Evolutionary conservation across 2,888 invertebrate species (phyloP), one percentile per base, ranked within the genome.

Genomic region (Phaedon cochleariae): DNA sequence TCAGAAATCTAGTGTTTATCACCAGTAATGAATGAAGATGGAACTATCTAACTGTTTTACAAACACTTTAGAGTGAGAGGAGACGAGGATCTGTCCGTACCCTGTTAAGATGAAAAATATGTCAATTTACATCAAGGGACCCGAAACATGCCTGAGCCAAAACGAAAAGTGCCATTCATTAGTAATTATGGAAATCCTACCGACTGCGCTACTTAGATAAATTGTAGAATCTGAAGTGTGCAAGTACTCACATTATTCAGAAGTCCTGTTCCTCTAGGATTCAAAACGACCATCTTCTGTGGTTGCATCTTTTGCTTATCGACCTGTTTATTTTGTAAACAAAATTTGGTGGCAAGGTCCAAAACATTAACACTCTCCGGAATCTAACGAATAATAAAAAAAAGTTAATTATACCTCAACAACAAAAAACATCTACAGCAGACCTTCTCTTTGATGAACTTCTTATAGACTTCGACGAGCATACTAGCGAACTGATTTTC

Each of bases 291-390:
- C 51, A 65, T 67, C 45, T 67, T 73, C 45, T 68, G 62, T 45
- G 67, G 62, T 65, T 85, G 71, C 12, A 3, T 86, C 53, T 79
- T 81, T 85, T 88, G 86, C 79, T 88, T 90, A 65, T 88, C 85
- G 0, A 85, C 83, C 20, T 87, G 84, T 62, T 87, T 86, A 69
- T 89, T 85, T 74, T 89, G 89, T 69, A 90, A 88, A 75, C 92
- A 92, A 74, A 90, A 90, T 79, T 90, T 92, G 71, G 90, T 85
- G 53, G 91, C 92, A 37, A 89, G 81, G 73, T 92, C 92, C 4
- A 90, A 83, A 9, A 88, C 82, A 76, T 90, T 90, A 63, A 84
- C 82, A 73, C 86, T 89, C 72, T 90, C 91, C 9, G 88, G 84
- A 51, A 83, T 77, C 83, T 85, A 53, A 29, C n/a, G n/a, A 74